Conservation (phyloP, 1,140 invertebrate genomes). For the Aphelinus atriplicis region DNA sequence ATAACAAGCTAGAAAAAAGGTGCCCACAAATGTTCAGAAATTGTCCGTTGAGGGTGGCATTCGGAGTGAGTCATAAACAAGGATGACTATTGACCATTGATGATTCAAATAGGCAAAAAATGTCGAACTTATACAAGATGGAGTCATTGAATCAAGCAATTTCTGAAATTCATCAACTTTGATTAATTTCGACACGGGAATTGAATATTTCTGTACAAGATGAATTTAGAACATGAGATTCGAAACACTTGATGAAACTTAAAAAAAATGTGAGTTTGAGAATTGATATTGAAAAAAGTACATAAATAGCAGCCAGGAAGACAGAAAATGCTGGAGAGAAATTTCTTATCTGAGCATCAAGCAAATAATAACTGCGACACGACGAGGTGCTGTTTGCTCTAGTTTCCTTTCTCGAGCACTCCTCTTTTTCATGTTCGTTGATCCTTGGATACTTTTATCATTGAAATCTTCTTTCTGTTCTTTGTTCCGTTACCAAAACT, state of each 20-base stretch:
- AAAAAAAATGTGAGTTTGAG: conserved; percentile 1
- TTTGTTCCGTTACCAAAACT: conserved; percentile 1
- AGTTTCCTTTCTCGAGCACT: conserved; percentile 58
- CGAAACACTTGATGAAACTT: conserved; percentile 10
- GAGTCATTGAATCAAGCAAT: no score
- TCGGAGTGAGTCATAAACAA: no score
- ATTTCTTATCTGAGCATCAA: conserved; percentile 56
- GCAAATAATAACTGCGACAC: conserved; percentile 60
- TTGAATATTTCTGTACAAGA: no score
- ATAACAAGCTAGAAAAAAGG: no score
- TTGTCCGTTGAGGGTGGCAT: no score
- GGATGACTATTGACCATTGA: no score
- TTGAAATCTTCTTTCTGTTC: conserved; percentile 6
- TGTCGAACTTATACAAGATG: no score
- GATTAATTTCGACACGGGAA: no score
- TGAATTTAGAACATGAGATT: no score
- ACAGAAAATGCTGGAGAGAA: conserved; percentile 39
- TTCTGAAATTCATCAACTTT: no score
- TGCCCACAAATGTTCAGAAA: no score
- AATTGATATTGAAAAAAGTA: conserved; percentile 10
- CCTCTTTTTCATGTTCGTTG: conserved; percentile 50
- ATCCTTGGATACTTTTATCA: conserved; percentile 46
- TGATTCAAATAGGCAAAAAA: no score
- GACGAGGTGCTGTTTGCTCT: conserved; percentile 61
- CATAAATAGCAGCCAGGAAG: conserved; percentile 25